These are phyloP conservation scores for Lepidotrigona ventralis DNA, from an alignment of 1,140 invertebrate species.

Conservation along the genomic window DNA sequence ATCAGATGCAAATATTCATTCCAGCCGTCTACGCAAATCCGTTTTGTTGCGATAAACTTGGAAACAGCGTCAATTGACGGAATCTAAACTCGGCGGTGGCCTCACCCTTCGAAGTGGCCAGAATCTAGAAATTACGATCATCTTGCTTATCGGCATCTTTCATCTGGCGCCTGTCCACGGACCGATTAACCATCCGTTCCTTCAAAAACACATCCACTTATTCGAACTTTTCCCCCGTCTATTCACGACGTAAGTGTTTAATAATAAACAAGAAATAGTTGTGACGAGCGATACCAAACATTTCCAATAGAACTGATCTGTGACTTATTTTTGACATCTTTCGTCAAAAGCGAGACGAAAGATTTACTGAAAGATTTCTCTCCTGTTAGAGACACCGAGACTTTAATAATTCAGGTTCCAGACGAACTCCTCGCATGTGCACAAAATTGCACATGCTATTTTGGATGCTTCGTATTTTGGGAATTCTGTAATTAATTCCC, in stretches of 20 bases:
- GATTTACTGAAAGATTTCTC: no score
- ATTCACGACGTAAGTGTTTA: neutral
- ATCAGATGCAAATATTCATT: constrained; percentile 2
- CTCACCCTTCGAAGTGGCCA: constrained; percentile 76
- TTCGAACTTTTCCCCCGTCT: constrained; percentile 59
- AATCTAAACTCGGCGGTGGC: constrained; percentile 76
- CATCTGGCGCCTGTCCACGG: constrained; percentile 69
- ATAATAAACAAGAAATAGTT: constrained; percentile 12
- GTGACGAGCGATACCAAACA: neutral
- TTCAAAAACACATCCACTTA: constrained; percentile 71
- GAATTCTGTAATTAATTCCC: neutral
- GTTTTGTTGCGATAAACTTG: constrained; percentile 66
- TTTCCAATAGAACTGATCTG: constrained; percentile 2
- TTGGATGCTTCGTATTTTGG: neutral
- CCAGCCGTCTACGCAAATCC: constrained; percentile 35
- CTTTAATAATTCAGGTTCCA: neutral
- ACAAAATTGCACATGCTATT: neutral
- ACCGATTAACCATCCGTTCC: constrained; percentile 51
- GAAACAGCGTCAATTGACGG: constrained; percentile 70
- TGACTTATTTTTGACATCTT: neutral
- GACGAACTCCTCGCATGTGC: neutral
- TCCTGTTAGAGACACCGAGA: neutral
- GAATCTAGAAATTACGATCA: constrained; percentile 75
- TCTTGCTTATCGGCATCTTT: constrained; percentile 68
- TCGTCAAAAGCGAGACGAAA: neutral